These are phyloP conservation scores for Calosoma granatense DNA, from an alignment of 1,140 invertebrate species.

Conservation along the genomic window DNA sequence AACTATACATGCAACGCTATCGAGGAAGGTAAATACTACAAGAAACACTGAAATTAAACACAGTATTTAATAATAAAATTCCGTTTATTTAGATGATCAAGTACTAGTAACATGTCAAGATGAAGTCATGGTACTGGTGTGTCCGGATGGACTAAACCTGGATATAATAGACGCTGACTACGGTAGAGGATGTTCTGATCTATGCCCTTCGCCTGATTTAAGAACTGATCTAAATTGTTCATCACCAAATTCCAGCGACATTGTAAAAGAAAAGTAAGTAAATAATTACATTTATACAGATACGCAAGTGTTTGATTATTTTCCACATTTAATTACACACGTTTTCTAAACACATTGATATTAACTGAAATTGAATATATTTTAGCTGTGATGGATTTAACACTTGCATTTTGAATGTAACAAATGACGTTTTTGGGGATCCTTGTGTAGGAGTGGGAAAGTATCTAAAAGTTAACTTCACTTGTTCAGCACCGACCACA, in stretches of 20 bases:
- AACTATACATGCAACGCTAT: background rate
- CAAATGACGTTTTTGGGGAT: background rate
- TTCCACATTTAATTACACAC: background rate
- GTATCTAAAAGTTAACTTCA: background rate
- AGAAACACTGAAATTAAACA: too few species aligned
- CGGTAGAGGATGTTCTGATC: background rate
- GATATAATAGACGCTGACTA: background rate
- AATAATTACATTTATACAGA: too few species aligned
- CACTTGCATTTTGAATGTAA: background rate
- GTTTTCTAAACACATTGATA: background rate
- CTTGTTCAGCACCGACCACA: background rate
- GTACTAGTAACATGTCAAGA: background rate
- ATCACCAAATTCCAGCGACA: background rate
- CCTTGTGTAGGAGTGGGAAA: background rate
- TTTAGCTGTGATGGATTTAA: background rate
- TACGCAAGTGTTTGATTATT: too few species aligned
- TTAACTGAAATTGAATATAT: background rate
- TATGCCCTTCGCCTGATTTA: background rate
- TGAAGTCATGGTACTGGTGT: background rate
- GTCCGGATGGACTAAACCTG: background rate
- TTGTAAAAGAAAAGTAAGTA: background rate
- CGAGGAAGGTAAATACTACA: background rate
- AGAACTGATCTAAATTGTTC: background rate
- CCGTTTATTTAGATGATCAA: background rate
- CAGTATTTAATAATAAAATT: too few species aligned